Percentiles rank a stretch among this genome's conserved stretches.
Conservation (phyloP, 2,797 vertebrate genomes). For the Tiaroga cobitis region DNA sequence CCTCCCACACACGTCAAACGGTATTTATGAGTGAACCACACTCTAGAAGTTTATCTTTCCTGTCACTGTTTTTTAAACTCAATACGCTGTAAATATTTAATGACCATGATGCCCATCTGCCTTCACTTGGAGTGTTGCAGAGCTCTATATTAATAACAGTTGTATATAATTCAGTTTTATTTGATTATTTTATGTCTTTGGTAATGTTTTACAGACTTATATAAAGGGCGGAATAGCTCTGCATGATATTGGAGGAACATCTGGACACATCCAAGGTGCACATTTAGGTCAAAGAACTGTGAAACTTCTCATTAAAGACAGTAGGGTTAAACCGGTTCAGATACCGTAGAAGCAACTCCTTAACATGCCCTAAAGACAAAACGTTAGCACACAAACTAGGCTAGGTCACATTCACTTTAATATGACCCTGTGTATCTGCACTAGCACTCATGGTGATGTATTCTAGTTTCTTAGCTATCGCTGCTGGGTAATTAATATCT, state of each 20-base stretch:
- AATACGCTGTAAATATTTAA: constrained; percentile 51
- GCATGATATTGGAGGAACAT: constrained; percentile 32
- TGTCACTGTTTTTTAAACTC: constrained; percentile 43
- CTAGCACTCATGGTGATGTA: constrained; percentile 28
- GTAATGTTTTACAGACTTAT: constrained; percentile 5
- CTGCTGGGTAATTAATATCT: constrained; percentile 80
- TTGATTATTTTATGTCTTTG: constrained; percentile 13
- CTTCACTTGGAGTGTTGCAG: constrained; percentile 25
- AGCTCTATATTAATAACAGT: constrained; percentile 25
- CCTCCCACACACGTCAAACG: neutral
- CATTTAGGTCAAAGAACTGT: constrained; percentile 72
- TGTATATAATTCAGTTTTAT: constrained; percentile 18
- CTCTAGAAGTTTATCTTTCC: constrained; percentile 39
- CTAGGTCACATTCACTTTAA: constrained; percentile 20
- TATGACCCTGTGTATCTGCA: constrained; percentile 29
- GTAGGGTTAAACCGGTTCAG: constrained; percentile 49
- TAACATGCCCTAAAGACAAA: neutral
- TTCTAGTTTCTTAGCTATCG: constrained; percentile 40
- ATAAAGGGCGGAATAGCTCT: neutral
- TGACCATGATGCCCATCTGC: constrained; percentile 41
- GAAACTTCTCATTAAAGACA: constrained; percentile 68
- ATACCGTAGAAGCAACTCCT: neutral
- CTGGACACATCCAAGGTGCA: constrained; percentile 63
- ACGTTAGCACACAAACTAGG: constrained; percentile 3
- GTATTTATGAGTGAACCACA: constrained; percentile 25